A percentile compares a stretch with the other conserved stretches of the same genome.
Conservation (phyloP, 2,888 invertebrate genomes). For the Bombyx huttoni region DNA sequence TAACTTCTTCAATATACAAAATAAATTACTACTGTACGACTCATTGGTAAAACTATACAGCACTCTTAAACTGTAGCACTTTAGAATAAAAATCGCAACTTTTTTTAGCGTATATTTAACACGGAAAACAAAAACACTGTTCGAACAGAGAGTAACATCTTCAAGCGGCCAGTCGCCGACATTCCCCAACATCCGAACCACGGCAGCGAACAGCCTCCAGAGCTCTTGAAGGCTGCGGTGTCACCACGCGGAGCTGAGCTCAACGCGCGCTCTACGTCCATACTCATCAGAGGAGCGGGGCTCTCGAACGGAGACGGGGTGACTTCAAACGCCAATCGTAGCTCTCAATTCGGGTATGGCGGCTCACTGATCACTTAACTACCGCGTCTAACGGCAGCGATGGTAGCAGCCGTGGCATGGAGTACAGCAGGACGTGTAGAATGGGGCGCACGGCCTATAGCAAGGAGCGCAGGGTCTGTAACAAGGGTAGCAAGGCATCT, state of each 20-base stretch:
- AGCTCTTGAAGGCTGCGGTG: constrained; percentile 11
- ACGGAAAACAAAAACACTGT: constrained; percentile 1
- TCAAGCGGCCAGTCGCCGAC: neutral
- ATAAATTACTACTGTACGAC: too few relatives aligned
- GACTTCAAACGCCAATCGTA: neutral
- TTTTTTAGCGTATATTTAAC: constrained; percentile 2
- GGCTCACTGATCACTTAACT: neutral
- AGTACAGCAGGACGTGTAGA: constrained; percentile 30
- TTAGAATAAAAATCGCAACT: neutral
- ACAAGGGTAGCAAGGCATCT: constrained; percentile 37
- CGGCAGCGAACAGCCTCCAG: constrained; percentile 7
- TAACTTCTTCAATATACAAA: too few relatives aligned
- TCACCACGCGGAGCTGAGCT: constrained; percentile 8
- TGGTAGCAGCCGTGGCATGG: constrained; percentile 27
- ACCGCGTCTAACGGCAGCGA: constrained; percentile 7
- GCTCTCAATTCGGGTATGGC: neutral
- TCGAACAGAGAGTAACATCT: neutral
- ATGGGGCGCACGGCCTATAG: constrained; percentile 29
- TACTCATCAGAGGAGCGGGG: constrained; percentile 12
- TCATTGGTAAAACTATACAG: too few relatives aligned
- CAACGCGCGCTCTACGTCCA: constrained; percentile 11
- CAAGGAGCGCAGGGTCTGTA: constrained; percentile 21
- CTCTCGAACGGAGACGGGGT: constrained; percentile 1
- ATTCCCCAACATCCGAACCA: constrained; percentile 1
- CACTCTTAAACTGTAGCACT: too few relatives aligned